phyloP scores from a whole-genome alignment of 2,888 invertebrate genomes.

The Agrochola macilenta region DNA sequence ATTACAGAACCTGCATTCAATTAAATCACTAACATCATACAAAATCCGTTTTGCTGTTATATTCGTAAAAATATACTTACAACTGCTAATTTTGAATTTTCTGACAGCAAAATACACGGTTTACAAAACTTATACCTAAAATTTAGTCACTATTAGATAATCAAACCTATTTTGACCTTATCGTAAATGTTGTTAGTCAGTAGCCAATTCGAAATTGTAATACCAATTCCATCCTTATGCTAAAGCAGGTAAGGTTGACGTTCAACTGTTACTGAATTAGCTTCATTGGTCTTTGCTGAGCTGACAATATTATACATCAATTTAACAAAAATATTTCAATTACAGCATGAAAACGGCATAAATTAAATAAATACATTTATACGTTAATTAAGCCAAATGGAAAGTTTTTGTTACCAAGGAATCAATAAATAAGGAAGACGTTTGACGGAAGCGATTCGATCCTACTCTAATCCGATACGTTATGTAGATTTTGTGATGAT shows the following conservation, averaged over 20 bases:
- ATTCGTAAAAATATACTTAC: slow-evolving; percentile 7
- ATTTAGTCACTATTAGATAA: slow-evolving; percentile 1
- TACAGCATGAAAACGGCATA: slow-evolving; percentile 47
- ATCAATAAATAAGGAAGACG: slow-evolving; percentile 69
- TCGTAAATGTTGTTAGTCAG: not conserved
- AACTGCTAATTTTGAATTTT: slow-evolving; percentile 1
- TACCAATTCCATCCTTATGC: not conserved
- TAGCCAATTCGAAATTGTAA: not conserved
- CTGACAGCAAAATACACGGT: slow-evolving; percentile 1
- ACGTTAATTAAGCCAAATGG: slow-evolving; percentile 60
- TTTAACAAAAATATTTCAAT: slow-evolving; percentile 13
- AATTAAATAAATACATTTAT: slow-evolving; percentile 64
- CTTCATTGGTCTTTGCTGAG: not conserved
- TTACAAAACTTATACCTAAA: slow-evolving; percentile 1
- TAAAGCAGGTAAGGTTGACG: rapidly evolving
- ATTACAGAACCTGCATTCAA: slow-evolving; percentile 23
- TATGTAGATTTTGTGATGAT: slow-evolving; percentile 26
- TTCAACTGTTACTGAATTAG: not conserved
- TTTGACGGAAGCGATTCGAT: slow-evolving; percentile 63
- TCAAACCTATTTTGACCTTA: not conserved
- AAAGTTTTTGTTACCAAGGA: slow-evolving; percentile 64
- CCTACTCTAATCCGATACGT: slow-evolving; percentile 28
- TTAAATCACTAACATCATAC: slow-evolving; percentile 30
- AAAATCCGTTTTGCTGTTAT: slow-evolving; percentile 29
- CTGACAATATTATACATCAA: not conserved